Percentiles rank a stretch among this genome's conserved stretches.
phyloP scores from a whole-genome alignment of 1,140 invertebrate species.

The Helicoverpa zea region DNA sequence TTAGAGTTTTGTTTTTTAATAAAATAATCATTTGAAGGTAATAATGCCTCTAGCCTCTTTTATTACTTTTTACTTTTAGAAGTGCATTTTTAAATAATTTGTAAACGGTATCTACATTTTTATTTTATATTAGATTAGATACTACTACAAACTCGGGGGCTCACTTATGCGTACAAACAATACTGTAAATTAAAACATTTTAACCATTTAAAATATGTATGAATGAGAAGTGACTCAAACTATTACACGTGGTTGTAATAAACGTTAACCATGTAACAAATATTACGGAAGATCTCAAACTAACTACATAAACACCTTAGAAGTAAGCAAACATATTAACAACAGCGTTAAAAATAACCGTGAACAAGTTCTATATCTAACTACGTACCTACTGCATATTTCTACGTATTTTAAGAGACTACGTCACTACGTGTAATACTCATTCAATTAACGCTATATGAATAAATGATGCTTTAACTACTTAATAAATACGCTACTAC shows the following conservation, averaged over 20 bases:
- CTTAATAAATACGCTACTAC: too few species aligned
- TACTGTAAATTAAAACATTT: too few species aligned
- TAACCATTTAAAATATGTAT: not conserved
- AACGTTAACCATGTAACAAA: not conserved
- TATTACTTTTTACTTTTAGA: not conserved
- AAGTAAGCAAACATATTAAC: not conserved
- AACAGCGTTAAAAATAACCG: conserved; percentile 6
- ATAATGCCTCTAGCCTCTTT: too few species aligned
- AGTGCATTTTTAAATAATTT: not conserved
- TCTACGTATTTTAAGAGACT: not conserved
- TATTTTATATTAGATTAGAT: not conserved
- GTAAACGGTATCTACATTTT: not conserved
- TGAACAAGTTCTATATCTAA: conserved; percentile 12
- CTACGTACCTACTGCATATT: conserved; percentile 5
- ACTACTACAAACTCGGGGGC: not conserved
- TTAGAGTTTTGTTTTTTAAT: not conserved
- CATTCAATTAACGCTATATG: not conserved
- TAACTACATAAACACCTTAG: conserved; percentile 13
- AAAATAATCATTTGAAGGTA: not conserved
- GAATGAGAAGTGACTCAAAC: not conserved
- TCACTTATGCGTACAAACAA: too few species aligned
- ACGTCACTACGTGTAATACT: not conserved
- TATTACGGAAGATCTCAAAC: not conserved
- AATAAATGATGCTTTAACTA: too few species aligned
- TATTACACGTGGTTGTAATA: not conserved